A percentile compares a stretch with the other conserved stretches of the same genome.
These are phyloP conservation scores for Cuculus canorus DNA, from an alignment of 2,797 vertebrate species.

Conservation along the genomic window DNA sequence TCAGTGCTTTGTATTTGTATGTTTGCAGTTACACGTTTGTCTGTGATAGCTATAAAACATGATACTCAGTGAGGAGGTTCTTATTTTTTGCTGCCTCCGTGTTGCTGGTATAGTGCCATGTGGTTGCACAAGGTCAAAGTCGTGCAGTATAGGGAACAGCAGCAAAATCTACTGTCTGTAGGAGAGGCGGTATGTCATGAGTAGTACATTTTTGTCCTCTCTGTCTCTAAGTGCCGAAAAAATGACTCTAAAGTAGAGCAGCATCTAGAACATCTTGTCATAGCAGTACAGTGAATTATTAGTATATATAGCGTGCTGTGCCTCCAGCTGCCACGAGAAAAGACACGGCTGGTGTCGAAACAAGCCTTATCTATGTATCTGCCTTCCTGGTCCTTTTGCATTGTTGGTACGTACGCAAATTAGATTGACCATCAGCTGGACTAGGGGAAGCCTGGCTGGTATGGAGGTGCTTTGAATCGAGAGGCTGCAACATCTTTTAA, in stretches of 20 bases:
- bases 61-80: not conserved
- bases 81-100: not conserved
- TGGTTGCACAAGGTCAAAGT: not conserved
- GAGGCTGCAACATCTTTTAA: not conserved
- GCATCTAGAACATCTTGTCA: not conserved
- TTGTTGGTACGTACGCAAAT: not conserved
- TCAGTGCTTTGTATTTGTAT: not conserved
- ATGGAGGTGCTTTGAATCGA: not conserved
- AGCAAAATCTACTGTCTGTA: not conserved
- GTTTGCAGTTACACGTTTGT: conserved; percentile 3
- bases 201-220: not conserved
- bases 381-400: not conserved
- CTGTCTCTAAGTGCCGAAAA: not conserved
- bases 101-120: not conserved
- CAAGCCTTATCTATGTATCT: no score
- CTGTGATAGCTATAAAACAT: not conserved
- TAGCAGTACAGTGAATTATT: not conserved
- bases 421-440: not conserved
- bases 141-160: not conserved
- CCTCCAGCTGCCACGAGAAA: not conserved
- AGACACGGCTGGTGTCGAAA: not conserved
- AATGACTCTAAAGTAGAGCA: not conserved
- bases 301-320: not conserved
- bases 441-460: not conserved
- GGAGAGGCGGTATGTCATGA: not conserved